These are phyloP conservation scores for Sturnira hondurensis DNA, from an alignment of 2,113 vertebrate species.

Conservation along the genomic window DNA sequence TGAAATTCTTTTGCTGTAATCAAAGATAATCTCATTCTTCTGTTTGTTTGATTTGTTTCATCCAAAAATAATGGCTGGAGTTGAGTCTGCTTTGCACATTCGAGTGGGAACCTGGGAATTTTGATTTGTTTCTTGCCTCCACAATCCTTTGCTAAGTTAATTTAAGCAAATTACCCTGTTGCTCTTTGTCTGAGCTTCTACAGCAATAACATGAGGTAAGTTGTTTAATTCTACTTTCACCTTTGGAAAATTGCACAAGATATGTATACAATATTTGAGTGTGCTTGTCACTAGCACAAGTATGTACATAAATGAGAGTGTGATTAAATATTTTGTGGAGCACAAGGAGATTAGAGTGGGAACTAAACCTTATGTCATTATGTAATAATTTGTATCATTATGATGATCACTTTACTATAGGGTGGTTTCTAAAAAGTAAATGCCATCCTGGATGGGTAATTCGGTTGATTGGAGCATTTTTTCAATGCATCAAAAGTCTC, in stretches of 20 bases:
- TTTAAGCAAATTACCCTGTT: not conserved
- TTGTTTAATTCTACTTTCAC: not conserved
- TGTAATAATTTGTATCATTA: not conserved
- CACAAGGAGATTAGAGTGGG: not conserved
- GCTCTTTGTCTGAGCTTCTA: not conserved
- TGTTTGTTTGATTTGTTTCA: not conserved
- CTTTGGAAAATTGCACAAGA: not conserved
- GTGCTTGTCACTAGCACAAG: rapidly evolving
- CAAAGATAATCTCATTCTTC: not conserved
- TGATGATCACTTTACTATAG: not conserved
- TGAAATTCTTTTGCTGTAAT: not conserved
- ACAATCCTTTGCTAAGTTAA: not conserved
- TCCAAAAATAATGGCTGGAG: not conserved
- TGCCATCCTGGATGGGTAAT: not conserved
- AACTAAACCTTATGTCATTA: not conserved
- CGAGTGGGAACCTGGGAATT: not conserved
- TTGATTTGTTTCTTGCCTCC: not conserved
- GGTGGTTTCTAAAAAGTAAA: not conserved
- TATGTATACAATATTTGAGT: not conserved
- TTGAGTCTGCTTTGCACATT: not conserved
- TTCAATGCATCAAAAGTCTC: no score
- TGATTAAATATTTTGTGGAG: not conserved
- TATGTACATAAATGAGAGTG: not conserved
- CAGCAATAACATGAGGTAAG: not conserved
- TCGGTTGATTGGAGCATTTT: no score